Base-by-base conservation (phyloP, 2,113 vertebrate species). In the Ancistrus triradiatus region DNA sequence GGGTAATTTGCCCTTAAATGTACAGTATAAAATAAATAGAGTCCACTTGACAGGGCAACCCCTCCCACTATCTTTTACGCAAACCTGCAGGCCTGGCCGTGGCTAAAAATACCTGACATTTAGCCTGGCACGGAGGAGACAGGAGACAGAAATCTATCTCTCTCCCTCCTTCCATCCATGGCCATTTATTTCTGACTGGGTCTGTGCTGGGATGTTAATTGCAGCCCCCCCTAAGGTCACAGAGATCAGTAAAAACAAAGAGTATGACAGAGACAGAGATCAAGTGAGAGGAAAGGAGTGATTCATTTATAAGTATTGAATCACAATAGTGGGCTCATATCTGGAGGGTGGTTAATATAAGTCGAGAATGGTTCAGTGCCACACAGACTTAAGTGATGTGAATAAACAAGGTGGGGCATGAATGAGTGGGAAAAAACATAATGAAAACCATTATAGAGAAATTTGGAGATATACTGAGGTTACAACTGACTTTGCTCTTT, bases 31-130 rank as follows among this genome's bases (percentile, higher is more conserved):
- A n/a, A n/a, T n/a, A n/a, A n/a, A n/a, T n/a, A n/a, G n/a, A n/a
- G n/a, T n/a, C n/a, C n/a, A n/a, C n/a, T n/a, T n/a, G n/a, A n/a
- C n/a, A n/a, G 6, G 1, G 10, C 51, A 38, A 9, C 31, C n/a
- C 28, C 13, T 11, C 19, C 53, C 21, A 42, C 7, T 31, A 24
- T 52, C 13, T 11, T 21, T 18, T n/a, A 21, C n/a, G 18, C 59
- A 49, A 57, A 57, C 25, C 59, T 48, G 33, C 9, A 9, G 35
- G 51, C 33, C 37, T 31, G 37, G 44, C 46, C 9, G 14, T 28
- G 37, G 25, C 56, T 66, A 61, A 72, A 72, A 66, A 63, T 62
- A 67, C 47, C 47, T 74, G 63, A 74, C 63, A 74, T 67, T 66
- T 57, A 66, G 44, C 51, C 61, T 18, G 10, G 60, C 59, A 44